Evolutionary conservation across 2,797 vertebrate species (phyloP).

Genomic region (Schizopygopsis malacanthus): DNA sequence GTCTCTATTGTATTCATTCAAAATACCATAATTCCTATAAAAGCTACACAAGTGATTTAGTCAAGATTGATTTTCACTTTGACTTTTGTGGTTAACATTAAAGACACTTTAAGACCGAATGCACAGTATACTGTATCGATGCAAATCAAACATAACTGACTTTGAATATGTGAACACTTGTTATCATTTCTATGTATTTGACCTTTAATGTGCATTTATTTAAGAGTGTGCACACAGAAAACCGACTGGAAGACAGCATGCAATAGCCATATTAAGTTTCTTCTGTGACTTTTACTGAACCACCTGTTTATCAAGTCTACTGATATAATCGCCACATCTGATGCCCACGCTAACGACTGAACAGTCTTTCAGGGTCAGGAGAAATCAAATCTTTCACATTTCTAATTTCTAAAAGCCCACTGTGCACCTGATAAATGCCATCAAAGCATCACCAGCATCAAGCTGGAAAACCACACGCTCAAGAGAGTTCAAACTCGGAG

Average conservation of each 20-base stretch:
- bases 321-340: constrained; percentile 44
- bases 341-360: neutral
- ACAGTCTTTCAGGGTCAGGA: constrained; percentile 26
- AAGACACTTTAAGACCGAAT: neutral
- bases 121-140: neutral
- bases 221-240: neutral
- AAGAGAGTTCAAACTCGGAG: constrained; percentile 32
- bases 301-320: neutral
- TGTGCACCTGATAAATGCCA: constrained; percentile 17
- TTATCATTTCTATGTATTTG: neutral
- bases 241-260: neutral
- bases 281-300: neutral
- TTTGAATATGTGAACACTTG: neutral
- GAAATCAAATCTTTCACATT: constrained; percentile 26
- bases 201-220: neutral
- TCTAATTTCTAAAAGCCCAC: constrained; percentile 9
- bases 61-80: neutral
- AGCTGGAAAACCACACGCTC: constrained; percentile 39
- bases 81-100: neutral
- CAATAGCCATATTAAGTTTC: neutral
- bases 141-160: neutral
- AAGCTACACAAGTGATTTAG: neutral
- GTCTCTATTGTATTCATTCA: no score
- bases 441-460: constrained; percentile 24
- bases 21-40: neutral